A percentile compares a stretch with the other conserved stretches of the same genome.
Conservation (phyloP, 2,797 vertebrate genomes). For the Avahi laniger region DNA sequence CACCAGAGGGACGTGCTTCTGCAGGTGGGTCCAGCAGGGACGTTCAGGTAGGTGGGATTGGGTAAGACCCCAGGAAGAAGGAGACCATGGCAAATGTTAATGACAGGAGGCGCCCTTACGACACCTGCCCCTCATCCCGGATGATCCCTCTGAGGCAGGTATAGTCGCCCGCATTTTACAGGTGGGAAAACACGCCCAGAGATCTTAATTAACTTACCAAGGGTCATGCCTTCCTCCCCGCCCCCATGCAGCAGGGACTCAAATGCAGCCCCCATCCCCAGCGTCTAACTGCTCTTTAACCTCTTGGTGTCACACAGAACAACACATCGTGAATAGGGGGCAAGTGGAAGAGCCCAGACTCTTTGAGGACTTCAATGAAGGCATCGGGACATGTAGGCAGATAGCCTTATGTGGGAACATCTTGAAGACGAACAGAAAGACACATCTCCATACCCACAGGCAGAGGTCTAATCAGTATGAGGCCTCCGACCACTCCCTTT, state of each 20-base stretch:
- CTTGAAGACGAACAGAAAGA: background rate
- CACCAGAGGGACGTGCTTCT: background rate
- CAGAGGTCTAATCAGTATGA: background rate
- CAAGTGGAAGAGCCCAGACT: background rate
- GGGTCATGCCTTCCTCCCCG: too few relatives aligned
- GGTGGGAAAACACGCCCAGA: background rate
- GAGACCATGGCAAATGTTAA: background rate
- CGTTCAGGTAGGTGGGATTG: background rate
- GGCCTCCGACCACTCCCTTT: background rate
- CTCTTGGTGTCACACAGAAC: background rate
- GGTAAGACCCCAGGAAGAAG: background rate
- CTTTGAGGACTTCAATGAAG: background rate
- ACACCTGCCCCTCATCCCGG: too few relatives aligned
- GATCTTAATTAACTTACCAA: background rate
- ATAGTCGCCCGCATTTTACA: background rate
- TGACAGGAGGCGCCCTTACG: accelerated
- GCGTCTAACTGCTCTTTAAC: accelerated
- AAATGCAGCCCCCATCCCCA: background rate
- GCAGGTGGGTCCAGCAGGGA: background rate
- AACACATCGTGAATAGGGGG: background rate
- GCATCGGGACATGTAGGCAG: background rate
- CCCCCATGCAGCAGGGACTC: accelerated
- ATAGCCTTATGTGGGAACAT: background rate
- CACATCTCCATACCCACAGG: accelerated
- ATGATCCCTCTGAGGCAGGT: background rate